A percentile compares a stretch with the other conserved stretches of the same genome.
phyloP scores from a whole-genome alignment of 2,797 vertebrate genomes.

The Hephaestus fuliginosus region DNA sequence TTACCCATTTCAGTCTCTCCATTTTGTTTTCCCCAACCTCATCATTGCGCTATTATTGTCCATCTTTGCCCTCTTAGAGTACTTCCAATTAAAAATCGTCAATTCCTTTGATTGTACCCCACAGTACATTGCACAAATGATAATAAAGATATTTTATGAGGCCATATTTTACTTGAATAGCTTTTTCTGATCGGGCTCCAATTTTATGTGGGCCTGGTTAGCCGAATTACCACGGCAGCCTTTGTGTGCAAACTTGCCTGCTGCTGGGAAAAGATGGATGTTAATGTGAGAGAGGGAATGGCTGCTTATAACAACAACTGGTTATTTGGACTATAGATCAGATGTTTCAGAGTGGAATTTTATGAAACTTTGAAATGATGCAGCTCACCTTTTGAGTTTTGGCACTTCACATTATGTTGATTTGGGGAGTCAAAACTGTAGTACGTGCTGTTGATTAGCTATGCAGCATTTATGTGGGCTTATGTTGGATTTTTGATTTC shows the following conservation, averaged over 20 bases:
- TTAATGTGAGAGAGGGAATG: constrained; percentile 34
- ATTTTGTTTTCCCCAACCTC: constrained; percentile 8
- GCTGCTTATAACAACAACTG: constrained; percentile 37
- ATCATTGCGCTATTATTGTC: constrained; percentile 22
- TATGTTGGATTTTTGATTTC: constrained; percentile 13
- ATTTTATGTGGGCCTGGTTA: constrained; percentile 50
- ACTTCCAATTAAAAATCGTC: constrained; percentile 52
- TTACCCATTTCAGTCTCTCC: background rate
- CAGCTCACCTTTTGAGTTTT: constrained; percentile 33
- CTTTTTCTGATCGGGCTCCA: constrained; percentile 50
- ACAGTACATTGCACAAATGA: constrained; percentile 41
- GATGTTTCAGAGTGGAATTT: constrained; percentile 52
- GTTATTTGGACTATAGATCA: constrained; percentile 59
- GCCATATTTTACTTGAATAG: constrained; percentile 55
- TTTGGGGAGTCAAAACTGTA: constrained; percentile 13
- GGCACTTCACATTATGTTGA: background rate
- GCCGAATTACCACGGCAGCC: constrained; percentile 33
- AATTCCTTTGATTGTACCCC: constrained; percentile 40
- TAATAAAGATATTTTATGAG: constrained; percentile 57
- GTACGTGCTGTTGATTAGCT: constrained; percentile 31
- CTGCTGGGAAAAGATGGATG: constrained; percentile 52
- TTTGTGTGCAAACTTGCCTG: constrained; percentile 32
- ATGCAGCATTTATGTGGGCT: background rate
- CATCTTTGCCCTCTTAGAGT: constrained; percentile 28
- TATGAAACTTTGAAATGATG: constrained; percentile 53